Base-by-base conservation (phyloP, 2,113 vertebrate genomes). In the Actinemys pallida region DNA sequence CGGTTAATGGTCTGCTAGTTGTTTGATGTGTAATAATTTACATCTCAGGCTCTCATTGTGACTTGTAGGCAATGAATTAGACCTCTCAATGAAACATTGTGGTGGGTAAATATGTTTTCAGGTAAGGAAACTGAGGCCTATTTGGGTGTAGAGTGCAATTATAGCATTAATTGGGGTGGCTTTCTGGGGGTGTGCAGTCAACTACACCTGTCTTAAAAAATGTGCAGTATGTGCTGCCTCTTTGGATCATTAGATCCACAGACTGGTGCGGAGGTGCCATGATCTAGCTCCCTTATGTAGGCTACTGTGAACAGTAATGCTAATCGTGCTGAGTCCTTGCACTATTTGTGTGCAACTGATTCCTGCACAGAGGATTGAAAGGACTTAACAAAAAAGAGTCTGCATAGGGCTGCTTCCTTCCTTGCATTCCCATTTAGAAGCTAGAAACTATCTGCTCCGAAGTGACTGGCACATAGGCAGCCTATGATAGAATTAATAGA, bases 381-480 rank as follows among this genome's bases (percentile, higher is more conserved):
- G 29, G 25, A 92, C 45, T 20, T 3, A 79, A 24, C 57, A 19
- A 80, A 86, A 3, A 1, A n/a, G 50, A 56, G 35, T 42, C 35
- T 0, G 7, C 5, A 16, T 54, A 85, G 89, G 17, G 12, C 25
- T 87, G 12, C 75, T 47, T 11, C 22, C 10, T 27, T 42, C 24
- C 24, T 24, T 45, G 22, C 24, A 22, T 76, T 75, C 39, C 65
- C 35, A 42, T 20, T 10, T 39, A 42, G n/a, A 10, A n/a, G n/a
- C n/a, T 76, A 25, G 24, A 45, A 25, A 45, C 72, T 13, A 45
- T 76, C 62, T 20, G 72, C 20, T 76, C 3, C 20, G 3, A 1
- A 10, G 2, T 65, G 52, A 52, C 52, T 87, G 0, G 0, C 27
- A 52, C 0, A 1, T 10, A 31, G n/a, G 1, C 0, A 5, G 45